A percentile compares a stretch with the other conserved stretches of the same genome.
These are phyloP conservation scores for Lophius americanus DNA, from an alignment of 2,797 vertebrate genomes.

Conservation along the genomic window DNA sequence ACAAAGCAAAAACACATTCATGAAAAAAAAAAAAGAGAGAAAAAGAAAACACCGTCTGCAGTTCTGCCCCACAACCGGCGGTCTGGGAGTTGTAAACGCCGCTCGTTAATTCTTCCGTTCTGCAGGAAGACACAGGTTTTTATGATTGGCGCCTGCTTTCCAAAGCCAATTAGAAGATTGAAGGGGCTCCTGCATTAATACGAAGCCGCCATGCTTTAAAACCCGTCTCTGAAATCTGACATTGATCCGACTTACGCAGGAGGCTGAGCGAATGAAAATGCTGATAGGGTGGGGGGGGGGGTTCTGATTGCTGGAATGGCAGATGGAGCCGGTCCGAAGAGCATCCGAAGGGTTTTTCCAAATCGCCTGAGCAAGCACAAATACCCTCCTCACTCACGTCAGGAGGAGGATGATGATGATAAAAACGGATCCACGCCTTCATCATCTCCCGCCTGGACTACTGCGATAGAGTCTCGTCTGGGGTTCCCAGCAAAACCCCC, in stretches of 20 bases:
- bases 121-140: constrained; percentile 21
- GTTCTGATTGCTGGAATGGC: constrained; percentile 42
- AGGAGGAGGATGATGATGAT: neutral
- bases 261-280: constrained; percentile 27
- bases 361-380: constrained; percentile 49
- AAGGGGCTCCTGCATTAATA: neutral
- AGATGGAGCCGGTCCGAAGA: constrained; percentile 37
- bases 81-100: constrained; percentile 15
- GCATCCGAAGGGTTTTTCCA: constrained; percentile 12
- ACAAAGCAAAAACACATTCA: neutral
- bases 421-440: neutral
- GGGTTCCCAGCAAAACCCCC: too few relatives aligned
- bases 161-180: constrained; percentile 47
- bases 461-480: too few relatives aligned
- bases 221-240: constrained; percentile 18
- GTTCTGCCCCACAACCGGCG: neutral
- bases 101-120: constrained; percentile 39
- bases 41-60: neutral
- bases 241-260: constrained; percentile 30
- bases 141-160: neutral
- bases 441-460: too few relatives aligned
- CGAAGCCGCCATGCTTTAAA: constrained; percentile 6
- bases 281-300: constrained; percentile 37
- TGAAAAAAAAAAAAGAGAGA: neutral
- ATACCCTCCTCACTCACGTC: constrained; percentile 12